A percentile compares a stretch with the other conserved stretches of the same genome.
Evolutionary conservation across 2,113 vertebrate genomes (phyloP).

Genomic region (Burhinus oedicnemus): DNA sequence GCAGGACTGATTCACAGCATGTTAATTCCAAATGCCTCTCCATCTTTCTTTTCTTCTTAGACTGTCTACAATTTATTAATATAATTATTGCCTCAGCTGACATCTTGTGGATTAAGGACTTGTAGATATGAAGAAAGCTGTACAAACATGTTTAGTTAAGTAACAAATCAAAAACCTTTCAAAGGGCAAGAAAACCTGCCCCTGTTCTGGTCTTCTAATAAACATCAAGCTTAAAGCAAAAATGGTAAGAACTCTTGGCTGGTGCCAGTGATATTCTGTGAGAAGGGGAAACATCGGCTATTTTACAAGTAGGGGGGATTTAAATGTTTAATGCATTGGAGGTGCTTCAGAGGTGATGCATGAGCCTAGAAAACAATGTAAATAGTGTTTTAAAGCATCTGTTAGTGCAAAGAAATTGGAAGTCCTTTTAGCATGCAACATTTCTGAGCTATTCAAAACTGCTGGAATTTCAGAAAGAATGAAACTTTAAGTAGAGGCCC

Average conservation of each 20-base stretch:
- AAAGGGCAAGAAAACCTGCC: constrained; percentile 15
- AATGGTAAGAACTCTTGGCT: constrained; percentile 7
- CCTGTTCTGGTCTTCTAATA: constrained; percentile 49
- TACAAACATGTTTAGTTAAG: constrained; percentile 64
- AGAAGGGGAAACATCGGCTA: background rate
- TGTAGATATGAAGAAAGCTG: constrained; percentile 45
- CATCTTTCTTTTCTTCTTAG: constrained; percentile 61
- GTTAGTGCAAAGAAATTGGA: background rate
- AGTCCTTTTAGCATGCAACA: background rate
- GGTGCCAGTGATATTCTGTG: background rate
- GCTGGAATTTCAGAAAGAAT: constrained; percentile 1
- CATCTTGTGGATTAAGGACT: constrained; percentile 67
- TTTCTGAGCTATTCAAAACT: background rate
- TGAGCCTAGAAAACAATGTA: constrained; percentile 20
- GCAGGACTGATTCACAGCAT: constrained; percentile 61
- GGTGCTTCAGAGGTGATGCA: background rate
- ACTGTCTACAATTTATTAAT: constrained; percentile 69
- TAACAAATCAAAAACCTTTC: constrained; percentile 67
- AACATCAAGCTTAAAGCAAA: constrained; percentile 32
- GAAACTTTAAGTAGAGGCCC: background rate
- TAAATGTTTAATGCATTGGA: constrained; percentile 37
- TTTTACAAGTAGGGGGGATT: background rate
- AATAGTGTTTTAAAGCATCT: constrained; percentile 18
- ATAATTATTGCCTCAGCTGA: constrained; percentile 69
- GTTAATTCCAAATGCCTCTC: constrained; percentile 65